These are phyloP conservation scores for Pampusana beccarii DNA, from an alignment of 2,113 vertebrate species.

Conservation along the genomic window DNA sequence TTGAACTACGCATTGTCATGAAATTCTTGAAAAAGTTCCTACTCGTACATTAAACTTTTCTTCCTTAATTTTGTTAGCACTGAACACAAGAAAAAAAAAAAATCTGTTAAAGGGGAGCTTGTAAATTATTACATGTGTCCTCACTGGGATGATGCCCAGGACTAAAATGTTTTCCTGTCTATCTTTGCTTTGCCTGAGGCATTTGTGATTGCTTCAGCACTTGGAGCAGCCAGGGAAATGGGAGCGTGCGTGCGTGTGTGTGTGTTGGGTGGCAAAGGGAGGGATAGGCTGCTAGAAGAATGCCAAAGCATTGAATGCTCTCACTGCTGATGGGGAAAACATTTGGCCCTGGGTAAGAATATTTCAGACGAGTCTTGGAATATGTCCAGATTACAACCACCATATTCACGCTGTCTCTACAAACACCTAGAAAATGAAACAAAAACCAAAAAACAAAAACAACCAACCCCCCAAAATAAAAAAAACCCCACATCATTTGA, in stretches of 20 bases:
- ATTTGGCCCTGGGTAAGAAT: background rate
- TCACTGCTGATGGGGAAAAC: background rate
- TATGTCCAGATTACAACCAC: background rate
- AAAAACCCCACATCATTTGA: background rate
- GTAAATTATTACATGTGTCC: background rate
- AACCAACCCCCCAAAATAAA: too few species aligned
- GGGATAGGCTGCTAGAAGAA: background rate
- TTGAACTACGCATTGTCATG: background rate
- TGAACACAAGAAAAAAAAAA: background rate
- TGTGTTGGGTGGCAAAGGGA: slow-evolving; percentile 4
- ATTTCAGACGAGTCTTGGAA: slow-evolving; percentile 17
- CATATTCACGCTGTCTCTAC: background rate
- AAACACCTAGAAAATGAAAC: background rate
- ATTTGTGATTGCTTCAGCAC: background rate
- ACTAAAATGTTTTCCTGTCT: slow-evolving; percentile 29
- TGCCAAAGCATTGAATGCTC: background rate
- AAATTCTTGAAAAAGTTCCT: background rate
- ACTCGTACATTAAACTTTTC: background rate
- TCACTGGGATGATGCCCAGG: background rate
- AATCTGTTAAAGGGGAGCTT: background rate
- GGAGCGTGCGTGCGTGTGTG: background rate
- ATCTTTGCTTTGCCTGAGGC: slow-evolving; percentile 12
- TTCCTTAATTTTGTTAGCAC: slow-evolving; percentile 2
- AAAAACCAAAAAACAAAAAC: background rate
- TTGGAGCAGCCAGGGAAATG: background rate